Percentiles rank a stretch among this genome's conserved stretches.
These are phyloP conservation scores for Batillaria attramentaria DNA, from an alignment of 1,140 invertebrate species.

Conservation along the genomic window DNA sequence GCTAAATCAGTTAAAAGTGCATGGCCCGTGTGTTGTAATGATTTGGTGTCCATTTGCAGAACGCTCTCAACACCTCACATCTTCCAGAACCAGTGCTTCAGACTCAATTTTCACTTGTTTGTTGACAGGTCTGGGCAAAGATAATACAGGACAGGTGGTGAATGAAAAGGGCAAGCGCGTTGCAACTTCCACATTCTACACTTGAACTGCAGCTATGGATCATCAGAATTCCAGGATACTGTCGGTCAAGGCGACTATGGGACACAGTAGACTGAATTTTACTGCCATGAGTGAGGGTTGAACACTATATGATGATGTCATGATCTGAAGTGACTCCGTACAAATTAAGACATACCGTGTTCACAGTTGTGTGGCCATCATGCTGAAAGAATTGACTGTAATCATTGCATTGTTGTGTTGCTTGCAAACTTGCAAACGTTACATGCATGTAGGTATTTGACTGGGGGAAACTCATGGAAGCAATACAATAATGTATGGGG, in stretches of 20 bases:
- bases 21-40: background rate
- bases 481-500: too few species aligned
- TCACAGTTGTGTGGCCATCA: too few species aligned
- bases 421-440: too few species aligned
- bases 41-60: background rate
- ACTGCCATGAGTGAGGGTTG: background rate
- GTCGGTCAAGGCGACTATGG: too few species aligned
- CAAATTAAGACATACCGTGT: background rate
- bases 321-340: background rate
- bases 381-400: too few species aligned
- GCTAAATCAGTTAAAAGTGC: background rate
- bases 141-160: slow-evolving; percentile 8
- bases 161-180: slow-evolving; percentile 30
- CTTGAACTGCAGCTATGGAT: background rate
- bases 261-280: background rate
- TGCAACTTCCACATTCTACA: slow-evolving; percentile 30
- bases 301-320: background rate
- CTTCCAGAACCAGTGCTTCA: background rate
- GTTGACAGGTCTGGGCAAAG: slow-evolving; percentile 25
- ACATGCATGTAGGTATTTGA: too few species aligned
- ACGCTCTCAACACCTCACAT: background rate
- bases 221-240: too few species aligned
- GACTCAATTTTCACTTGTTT: background rate
- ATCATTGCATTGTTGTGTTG: too few species aligned
- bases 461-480: too few species aligned